Evolutionary conservation across 2,797 vertebrate species (phyloP).

Genomic region (Oreortyx pictus): DNA sequence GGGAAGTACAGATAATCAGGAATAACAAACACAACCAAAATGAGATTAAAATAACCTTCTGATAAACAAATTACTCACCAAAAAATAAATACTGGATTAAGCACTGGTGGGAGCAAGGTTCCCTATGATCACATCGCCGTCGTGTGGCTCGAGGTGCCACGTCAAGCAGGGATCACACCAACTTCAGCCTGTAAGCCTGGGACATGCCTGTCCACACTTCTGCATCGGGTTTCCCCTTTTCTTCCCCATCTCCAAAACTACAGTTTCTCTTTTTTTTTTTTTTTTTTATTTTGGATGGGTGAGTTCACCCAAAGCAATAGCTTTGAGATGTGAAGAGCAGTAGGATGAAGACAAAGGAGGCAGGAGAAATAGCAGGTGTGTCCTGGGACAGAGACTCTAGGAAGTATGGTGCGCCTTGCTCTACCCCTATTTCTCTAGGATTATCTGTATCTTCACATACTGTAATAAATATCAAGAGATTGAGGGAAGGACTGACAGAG

Average conservation of each 20-base stretch:
- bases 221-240: neutral
- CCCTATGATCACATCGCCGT: conserved; percentile 78
- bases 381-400: neutral
- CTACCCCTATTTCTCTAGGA: neutral
- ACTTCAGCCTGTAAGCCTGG: neutral
- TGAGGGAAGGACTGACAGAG: neutral
- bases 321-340: rapidly evolving
- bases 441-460: neutral
- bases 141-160: conserved; percentile 36
- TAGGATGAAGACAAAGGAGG: neutral
- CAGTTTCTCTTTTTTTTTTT: neutral
- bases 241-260: neutral
- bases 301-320: neutral
- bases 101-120: neutral
- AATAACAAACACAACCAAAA: conserved; percentile 79
- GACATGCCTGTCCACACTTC: neutral
- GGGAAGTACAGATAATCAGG: conserved; percentile 77
- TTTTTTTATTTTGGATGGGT: neutral
- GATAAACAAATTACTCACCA: conserved; percentile 83
- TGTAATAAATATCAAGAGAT: neutral
- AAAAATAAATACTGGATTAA: conserved; percentile 74
- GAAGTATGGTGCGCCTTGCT: neutral
- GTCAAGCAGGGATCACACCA: rapidly evolving
- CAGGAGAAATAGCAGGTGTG: neutral
- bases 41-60: conserved; percentile 83